phyloP scores from a whole-genome alignment of 2,888 invertebrate species.

The Carcina quercana region DNA sequence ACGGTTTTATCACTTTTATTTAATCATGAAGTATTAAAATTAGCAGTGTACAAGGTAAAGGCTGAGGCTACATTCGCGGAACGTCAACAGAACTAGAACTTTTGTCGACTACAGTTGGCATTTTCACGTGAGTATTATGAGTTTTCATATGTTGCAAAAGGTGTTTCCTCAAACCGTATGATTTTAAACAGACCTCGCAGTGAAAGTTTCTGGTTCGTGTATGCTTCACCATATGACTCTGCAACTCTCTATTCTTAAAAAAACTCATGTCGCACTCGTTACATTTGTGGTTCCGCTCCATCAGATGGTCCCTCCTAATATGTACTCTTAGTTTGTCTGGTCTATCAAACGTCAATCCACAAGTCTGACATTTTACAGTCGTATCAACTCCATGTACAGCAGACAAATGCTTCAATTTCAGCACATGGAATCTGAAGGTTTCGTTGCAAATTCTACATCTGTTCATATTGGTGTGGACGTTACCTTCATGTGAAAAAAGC shows the following conservation, averaged over 20 bases:
- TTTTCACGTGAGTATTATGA: no score
- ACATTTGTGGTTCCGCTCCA: conserved; percentile 41
- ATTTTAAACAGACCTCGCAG: conserved; percentile 43
- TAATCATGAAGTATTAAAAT: no score
- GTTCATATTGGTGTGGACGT: neutral
- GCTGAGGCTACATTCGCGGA: no score
- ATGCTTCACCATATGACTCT: neutral
- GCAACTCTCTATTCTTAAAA: conserved; percentile 18
- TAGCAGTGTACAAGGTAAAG: no score
- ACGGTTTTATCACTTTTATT: no score
- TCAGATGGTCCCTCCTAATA: conserved; percentile 35
- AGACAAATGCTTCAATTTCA: neutral
- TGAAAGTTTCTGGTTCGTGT: conserved; percentile 29
- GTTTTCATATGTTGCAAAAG: no score
- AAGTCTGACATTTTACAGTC: conserved; percentile 27
- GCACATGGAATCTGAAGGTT: neutral
- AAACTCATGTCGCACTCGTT: conserved; percentile 47
- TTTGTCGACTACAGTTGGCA: no score
- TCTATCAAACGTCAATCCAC: conserved; percentile 25
- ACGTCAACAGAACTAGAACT: no score
- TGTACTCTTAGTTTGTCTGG: conserved; percentile 23
- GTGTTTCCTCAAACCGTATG: conserved; percentile 38
- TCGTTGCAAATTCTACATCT: neutral
- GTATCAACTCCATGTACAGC: conserved; percentile 2
- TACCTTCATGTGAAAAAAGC: conserved; percentile 34